Conservation (phyloP, 1,140 invertebrate genomes). For the Teleopsis dalmanni region DNA sequence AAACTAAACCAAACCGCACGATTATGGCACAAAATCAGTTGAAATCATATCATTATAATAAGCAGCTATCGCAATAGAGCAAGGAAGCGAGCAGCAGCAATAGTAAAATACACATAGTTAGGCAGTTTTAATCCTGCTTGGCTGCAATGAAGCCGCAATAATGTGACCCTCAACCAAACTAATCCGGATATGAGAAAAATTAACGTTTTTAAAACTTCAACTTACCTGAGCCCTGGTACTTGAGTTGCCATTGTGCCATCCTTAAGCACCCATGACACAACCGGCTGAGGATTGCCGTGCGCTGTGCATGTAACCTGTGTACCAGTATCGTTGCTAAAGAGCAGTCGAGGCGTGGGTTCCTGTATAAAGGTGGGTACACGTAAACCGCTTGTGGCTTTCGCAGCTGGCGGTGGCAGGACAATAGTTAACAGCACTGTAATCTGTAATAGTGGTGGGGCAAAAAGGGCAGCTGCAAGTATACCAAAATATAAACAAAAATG, state of each 20-base stretch:
- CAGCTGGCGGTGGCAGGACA: conserved; percentile 12
- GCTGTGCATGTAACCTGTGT: conserved; percentile 72
- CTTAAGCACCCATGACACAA: conserved; percentile 66
- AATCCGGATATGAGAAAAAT: not conserved
- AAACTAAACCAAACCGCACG: not conserved
- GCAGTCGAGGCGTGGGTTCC: conserved; percentile 66
- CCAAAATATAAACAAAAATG: not conserved
- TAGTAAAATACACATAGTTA: too few relatives aligned
- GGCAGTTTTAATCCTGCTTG: too few relatives aligned
- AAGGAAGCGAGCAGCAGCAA: too few relatives aligned
- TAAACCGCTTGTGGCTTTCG: conserved; percentile 36
- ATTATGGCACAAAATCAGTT: too few relatives aligned
- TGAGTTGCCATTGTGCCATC: conserved; percentile 62
- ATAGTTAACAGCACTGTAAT: conserved; percentile 10
- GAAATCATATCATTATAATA: too few relatives aligned
- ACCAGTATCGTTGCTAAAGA: conserved; percentile 73
- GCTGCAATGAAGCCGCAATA: not conserved
- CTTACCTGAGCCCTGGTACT: conserved; percentile 64
- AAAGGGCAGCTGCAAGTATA: conserved; percentile 1
- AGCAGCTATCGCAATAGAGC: too few relatives aligned
- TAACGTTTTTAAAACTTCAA: not conserved
- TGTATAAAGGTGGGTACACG: conserved; percentile 73
- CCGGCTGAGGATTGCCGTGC: conserved; percentile 69
- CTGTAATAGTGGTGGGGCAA: conserved; percentile 5
- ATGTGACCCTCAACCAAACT: conserved; percentile 6